Evolutionary conservation across 2,113 vertebrate species (phyloP).

Genomic region (Podilymbus podiceps): DNA sequence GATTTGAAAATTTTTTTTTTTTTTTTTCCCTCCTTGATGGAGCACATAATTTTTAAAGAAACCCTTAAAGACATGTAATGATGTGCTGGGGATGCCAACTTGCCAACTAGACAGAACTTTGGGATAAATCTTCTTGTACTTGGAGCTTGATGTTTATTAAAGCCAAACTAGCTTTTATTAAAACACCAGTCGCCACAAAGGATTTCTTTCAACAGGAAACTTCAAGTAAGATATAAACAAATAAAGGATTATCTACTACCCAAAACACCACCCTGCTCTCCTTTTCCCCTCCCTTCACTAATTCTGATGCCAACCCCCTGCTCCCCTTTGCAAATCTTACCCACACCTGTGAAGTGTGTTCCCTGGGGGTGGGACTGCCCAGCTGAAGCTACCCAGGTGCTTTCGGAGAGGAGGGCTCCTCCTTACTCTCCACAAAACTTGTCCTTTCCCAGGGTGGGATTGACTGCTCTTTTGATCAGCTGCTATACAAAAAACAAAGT

Average conservation of each 20-base stretch:
- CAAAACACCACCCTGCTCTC: neutral
- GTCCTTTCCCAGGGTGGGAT: rapidly evolving
- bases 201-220: neutral
- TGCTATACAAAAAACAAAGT: neutral
- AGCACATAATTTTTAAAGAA: neutral
- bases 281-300: neutral
- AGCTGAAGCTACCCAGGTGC: neutral
- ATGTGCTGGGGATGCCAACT: neutral
- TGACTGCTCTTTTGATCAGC: neutral
- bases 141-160: neutral
- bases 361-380: neutral
- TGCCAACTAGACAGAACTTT: neutral
- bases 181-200: neutral
- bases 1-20: neutral
- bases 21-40: neutral
- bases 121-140: neutral
- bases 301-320: neutral
- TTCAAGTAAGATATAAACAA: neutral
- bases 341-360: neutral
- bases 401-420: neutral
- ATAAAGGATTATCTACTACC: neutral
- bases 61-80: neutral
- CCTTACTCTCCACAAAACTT: neutral
- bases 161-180: neutral
- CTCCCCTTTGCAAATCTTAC: neutral